Percentiles rank a stretch among this genome's conserved stretches.
These are phyloP conservation scores for Coregonus suidteri DNA, from an alignment of 2,797 vertebrate species.

Conservation along the genomic window DNA sequence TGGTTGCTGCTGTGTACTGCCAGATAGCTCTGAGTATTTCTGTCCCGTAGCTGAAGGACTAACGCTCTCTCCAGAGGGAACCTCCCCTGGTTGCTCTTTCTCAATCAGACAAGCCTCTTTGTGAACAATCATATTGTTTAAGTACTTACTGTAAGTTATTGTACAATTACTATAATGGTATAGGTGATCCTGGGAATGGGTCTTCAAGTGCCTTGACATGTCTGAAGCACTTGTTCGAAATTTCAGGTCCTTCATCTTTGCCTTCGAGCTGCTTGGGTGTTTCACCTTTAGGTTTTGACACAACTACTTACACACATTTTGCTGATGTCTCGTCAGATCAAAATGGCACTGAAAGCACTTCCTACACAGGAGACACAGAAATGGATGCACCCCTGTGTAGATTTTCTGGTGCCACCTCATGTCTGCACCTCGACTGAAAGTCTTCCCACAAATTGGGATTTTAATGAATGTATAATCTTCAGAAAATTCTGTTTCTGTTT, in stretches of 20 bases:
- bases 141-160: background rate
- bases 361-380: no score
- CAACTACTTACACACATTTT: constrained; percentile 16
- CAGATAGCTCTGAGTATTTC: background rate
- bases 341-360: constrained; percentile 2
- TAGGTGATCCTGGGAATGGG: background rate
- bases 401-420: constrained; percentile 34
- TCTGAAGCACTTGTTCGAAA: background rate
- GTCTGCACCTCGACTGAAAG: constrained; percentile 20
- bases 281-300: background rate
- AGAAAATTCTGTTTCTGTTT: no score
- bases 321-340: constrained; percentile 28
- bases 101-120: background rate
- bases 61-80: background rate
- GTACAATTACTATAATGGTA: no score
- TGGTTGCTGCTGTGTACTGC: background rate
- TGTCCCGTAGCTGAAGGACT: background rate
- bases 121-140: background rate
- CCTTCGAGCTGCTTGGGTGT: background rate
- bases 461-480: background rate
- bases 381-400: constrained; percentile 27
- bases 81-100: background rate
- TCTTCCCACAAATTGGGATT: constrained; percentile 26
- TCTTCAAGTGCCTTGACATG: background rate
- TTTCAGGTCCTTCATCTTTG: background rate